Evolutionary conservation across 2,888 invertebrate genomes (phyloP).

Genomic region (Herminia tarsipennalis): DNA sequence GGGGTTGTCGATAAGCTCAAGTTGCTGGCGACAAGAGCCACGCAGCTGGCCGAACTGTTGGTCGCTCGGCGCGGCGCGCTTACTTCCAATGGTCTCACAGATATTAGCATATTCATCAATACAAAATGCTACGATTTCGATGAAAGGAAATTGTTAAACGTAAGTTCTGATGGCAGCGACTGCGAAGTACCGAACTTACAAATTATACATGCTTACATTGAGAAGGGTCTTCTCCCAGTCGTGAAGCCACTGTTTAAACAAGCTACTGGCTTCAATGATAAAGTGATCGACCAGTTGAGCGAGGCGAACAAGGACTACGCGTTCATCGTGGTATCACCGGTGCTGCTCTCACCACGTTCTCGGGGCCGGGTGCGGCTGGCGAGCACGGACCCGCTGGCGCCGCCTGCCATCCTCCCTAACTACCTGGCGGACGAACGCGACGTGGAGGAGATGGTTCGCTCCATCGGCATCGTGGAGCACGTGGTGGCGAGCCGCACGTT

Average conservation of each 20-base stretch:
- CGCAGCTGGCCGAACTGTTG: constrained; percentile 41
- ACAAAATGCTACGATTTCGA: constrained; percentile 58
- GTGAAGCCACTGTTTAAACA: constrained; percentile 33
- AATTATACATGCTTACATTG: constrained; percentile 53
- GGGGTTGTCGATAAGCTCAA: constrained; percentile 17
- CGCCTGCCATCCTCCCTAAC: constrained; percentile 59
- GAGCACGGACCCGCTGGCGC: constrained; percentile 46
- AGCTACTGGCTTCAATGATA: constrained; percentile 32
- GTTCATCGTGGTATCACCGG: constrained; percentile 50
- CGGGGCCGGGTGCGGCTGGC: constrained; percentile 56
- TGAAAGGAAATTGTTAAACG: constrained; percentile 37
- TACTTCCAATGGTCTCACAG: constrained; percentile 60
- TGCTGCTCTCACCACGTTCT: constrained; percentile 57
- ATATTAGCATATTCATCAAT: constrained; percentile 57
- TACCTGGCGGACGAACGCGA: constrained; percentile 58
- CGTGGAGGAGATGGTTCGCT: constrained; percentile 50
- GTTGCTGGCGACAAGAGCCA: constrained; percentile 10
- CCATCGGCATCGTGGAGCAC: constrained; percentile 55
- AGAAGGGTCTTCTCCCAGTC: constrained; percentile 38
- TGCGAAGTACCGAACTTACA: constrained; percentile 62
- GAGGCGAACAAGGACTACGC: constrained; percentile 45
- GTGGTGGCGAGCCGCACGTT: constrained; percentile 46
- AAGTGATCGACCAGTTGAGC: constrained; percentile 48
- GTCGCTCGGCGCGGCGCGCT: constrained; percentile 47
- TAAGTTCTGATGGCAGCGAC: constrained; percentile 37